Evolutionary conservation across 2,888 invertebrate species (phyloP), one percentile per base, ranked within the genome.

Genomic region (Dynastes grantii): DNA sequence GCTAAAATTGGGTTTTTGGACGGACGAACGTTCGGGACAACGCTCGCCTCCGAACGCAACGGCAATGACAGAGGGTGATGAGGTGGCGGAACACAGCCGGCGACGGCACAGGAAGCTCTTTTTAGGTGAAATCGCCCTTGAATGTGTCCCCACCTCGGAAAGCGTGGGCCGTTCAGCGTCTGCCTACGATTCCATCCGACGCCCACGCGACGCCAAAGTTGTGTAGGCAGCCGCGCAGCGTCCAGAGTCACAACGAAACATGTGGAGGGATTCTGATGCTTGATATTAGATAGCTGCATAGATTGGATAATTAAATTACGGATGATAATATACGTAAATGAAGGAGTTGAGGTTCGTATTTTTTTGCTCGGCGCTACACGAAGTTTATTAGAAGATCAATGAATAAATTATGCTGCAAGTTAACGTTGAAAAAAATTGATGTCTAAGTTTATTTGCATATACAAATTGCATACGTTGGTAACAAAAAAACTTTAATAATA

Each of bases 1-100:
- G 79, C 78, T 80, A 79, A 81, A 81, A 80, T 79, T 81, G 80
- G n/a, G n/a, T 58, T 58, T 58, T 9, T 75, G 76, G 76, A 9
- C 13, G 79, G 79, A 76, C 64, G 29, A 45, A 27, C 22, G 22
- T 22, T 22, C 22, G 37, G 16, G 13, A 27, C 49, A 68, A 49
- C 32, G 13, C 11, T 3, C 3, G 5, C 11, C 4, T n/a, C 11
- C 13, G 53, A 2, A 45, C 8, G 8, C 13, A 22, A n/a, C 55
- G 2, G 22, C 55, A 55, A 22, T 16, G 55, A 2, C n/a, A 8
- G 63, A 13, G 63, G 29, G 32, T 27, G 63, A 22, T 11, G 61
- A 63, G 29, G 29, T 11, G 63, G 32, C 63, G 55, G 22, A 16
- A 55, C 11, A n/a, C 16, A 3, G 16, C 27, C 29, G 29, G 32